Evolutionary conservation across 2,797 vertebrate species (phyloP).

Genomic region (Hydrolagus colliei): DNA sequence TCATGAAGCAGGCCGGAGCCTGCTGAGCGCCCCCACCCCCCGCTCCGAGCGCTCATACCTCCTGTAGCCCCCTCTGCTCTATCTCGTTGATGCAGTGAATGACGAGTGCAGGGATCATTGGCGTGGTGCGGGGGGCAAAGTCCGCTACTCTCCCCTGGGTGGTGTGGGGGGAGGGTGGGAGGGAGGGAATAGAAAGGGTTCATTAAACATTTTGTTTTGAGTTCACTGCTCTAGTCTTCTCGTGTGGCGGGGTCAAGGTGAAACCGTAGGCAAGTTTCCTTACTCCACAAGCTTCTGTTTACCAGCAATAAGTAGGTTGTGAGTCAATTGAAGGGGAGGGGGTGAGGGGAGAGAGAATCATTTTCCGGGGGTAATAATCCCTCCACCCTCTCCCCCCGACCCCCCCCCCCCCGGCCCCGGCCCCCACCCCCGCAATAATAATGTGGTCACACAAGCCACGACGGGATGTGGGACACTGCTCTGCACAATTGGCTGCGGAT

Average conservation of each 20-base stretch:
- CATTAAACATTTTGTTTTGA: background rate
- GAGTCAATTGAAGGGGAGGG: too few species aligned
- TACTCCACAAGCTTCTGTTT: too few species aligned
- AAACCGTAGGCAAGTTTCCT: too few species aligned
- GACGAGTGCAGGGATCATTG: conserved; percentile 55
- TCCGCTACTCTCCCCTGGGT: conserved; percentile 55
- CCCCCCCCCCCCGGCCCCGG: too few species aligned
- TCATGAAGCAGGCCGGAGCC: background rate
- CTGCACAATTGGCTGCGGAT: background rate
- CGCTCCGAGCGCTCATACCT: conserved; percentile 46
- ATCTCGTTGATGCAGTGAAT: conserved; percentile 63
- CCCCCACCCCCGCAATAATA: too few species aligned
- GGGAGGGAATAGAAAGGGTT: background rate
- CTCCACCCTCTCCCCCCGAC: too few species aligned
- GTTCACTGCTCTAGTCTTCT: too few species aligned
- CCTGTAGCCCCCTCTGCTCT: conserved; percentile 55
- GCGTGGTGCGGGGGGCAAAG: conserved; percentile 43
- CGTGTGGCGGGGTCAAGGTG: too few species aligned
- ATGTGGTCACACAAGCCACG: too few species aligned
- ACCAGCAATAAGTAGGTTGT: too few species aligned
- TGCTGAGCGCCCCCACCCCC: accelerated
- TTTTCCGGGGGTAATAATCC: background rate
- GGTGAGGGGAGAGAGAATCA: background rate
- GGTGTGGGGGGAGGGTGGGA: background rate
- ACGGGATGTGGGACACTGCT: too few species aligned